Evolutionary conservation across 2,113 vertebrate genomes (phyloP).

Genomic region (Tychaedon coryphoeus): DNA sequence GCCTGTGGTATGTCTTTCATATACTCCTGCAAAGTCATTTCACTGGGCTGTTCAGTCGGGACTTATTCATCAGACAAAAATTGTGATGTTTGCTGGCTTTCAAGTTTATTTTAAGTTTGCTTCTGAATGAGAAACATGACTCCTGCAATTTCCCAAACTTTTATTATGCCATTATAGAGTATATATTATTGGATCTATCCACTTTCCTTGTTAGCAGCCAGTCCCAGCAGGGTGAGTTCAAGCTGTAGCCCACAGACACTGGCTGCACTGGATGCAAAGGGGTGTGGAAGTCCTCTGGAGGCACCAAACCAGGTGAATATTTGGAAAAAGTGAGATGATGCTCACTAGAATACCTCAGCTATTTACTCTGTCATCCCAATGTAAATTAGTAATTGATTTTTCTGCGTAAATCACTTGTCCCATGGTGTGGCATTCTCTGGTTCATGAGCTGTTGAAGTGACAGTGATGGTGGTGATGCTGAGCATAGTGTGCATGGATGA

Average conservation of each 20-base stretch:
- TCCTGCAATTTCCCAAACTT: conserved; percentile 13
- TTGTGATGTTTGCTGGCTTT: conserved; percentile 51
- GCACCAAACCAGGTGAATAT: not conserved
- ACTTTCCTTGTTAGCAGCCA: conserved; percentile 40
- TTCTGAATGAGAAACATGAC: conserved; percentile 31
- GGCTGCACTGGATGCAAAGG: not conserved
- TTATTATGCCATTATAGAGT: not conserved
- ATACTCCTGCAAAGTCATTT: conserved; percentile 63
- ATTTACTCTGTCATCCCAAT: not conserved
- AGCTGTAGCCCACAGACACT: not conserved
- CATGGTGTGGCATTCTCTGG: not conserved
- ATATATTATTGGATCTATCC: conserved; percentile 48
- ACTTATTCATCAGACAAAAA: conserved; percentile 52
- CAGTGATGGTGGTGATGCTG: fast-evolving
- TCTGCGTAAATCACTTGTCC: not conserved
- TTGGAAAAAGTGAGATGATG: not conserved
- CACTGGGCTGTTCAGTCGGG: not conserved
- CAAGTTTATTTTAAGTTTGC: conserved; percentile 47
- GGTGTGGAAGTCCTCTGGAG: not conserved
- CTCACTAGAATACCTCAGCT: not conserved
- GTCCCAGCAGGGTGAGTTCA: not conserved
- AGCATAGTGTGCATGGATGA: not conserved
- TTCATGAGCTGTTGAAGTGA: not conserved
- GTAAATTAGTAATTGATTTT: not conserved
- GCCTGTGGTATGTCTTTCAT: conserved; percentile 68